phyloP scores from a whole-genome alignment of 2,113 vertebrate species.

The Laterallus jamaicensis region DNA sequence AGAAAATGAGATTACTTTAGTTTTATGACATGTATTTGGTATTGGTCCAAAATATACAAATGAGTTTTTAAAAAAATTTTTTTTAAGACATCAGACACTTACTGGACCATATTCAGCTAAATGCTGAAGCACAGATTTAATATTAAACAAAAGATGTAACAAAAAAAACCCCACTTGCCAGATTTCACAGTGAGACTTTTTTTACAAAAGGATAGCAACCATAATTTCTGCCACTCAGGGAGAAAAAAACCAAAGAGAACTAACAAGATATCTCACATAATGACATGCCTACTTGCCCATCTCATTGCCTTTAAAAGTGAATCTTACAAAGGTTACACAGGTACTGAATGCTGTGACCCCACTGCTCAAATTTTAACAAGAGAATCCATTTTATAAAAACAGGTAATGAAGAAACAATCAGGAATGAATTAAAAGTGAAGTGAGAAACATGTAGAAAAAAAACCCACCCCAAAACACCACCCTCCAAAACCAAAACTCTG shows the following conservation, averaged over 20 bases:
- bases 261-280: background rate
- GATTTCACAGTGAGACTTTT: background rate
- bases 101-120: background rate
- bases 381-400: background rate
- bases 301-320: background rate
- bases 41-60: background rate
- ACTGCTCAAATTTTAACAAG: background rate
- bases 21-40: background rate
- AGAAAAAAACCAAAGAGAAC: background rate
- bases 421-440: background rate
- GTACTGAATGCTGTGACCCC: background rate
- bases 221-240: background rate
- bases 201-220: background rate
- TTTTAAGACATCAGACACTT: background rate
- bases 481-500: background rate
- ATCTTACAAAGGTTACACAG: background rate
- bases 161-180: background rate
- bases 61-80: background rate
- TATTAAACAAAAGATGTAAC: background rate
- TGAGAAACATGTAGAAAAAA: background rate
- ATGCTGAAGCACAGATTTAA: background rate
- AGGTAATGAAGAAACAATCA: background rate
- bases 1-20: background rate
- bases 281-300: background rate
- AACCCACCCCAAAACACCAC: background rate